phyloP scores from a whole-genome alignment of 2,797 vertebrate species.

The Pelobates cultripes region DNA sequence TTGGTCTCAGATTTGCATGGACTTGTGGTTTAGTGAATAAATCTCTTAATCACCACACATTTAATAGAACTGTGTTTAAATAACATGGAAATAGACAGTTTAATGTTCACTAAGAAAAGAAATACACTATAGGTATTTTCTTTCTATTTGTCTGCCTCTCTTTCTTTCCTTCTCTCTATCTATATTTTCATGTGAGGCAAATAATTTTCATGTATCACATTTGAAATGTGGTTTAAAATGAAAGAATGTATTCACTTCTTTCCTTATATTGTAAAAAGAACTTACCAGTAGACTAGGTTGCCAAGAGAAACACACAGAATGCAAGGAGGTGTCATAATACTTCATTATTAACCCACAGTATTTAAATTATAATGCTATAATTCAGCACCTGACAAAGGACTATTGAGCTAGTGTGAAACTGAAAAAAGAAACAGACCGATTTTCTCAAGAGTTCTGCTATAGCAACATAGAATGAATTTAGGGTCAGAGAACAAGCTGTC shows the following conservation, averaged over 20 bases:
- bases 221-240: neutral
- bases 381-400: constrained; percentile 82
- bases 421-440: constrained; percentile 69
- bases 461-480: constrained; percentile 83
- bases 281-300: constrained; percentile 66
- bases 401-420: constrained; percentile 73
- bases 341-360: constrained; percentile 79
- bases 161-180: no score
- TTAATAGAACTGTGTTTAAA: no score
- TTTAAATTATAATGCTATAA: constrained; percentile 85
- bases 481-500: constrained; percentile 77
- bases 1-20: no score
- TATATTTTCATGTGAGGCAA: no score
- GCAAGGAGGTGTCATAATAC: constrained; percentile 78
- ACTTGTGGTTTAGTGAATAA: no score
- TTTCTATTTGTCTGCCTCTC: no score
- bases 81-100: no score
- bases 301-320: constrained; percentile 75
- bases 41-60: no score
- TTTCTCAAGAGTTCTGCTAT: constrained; percentile 83
- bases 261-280: neutral
- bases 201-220: no score
- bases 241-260: neutral
- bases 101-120: no score
- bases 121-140: no score